A percentile compares a stretch with the other conserved stretches of the same genome.
phyloP scores from a whole-genome alignment of 2,888 invertebrate genomes.

The Caenorhabditis angaria region DNA sequence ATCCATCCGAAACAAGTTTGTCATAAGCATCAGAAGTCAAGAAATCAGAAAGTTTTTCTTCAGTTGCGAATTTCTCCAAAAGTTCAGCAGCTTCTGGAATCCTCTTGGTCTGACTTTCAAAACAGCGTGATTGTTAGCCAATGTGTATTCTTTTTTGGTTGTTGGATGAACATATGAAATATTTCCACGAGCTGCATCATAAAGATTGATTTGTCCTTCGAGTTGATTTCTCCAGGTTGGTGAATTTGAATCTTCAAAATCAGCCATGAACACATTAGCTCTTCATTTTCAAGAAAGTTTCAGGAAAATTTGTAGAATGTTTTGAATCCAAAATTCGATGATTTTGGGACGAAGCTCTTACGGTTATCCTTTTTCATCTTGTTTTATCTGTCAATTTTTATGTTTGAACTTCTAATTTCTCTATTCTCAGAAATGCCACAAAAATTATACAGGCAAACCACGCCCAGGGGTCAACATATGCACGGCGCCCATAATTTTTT shows the following conservation, averaged over 20 bases:
- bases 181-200: constrained; percentile 76
- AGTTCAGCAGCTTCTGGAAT: constrained; percentile 74
- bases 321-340: too few species aligned
- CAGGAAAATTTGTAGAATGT: too few species aligned
- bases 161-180: constrained; percentile 71
- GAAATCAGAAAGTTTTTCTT: constrained; percentile 78
- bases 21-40: constrained; percentile 75
- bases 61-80: constrained; percentile 78
- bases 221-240: constrained; percentile 81
- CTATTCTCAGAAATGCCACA: too few species aligned
- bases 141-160: constrained; percentile 68
- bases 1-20: constrained; percentile 70
- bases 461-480: too few species aligned
- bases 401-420: too few species aligned
- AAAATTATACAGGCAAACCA: too few species aligned
- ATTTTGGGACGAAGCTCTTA: too few species aligned
- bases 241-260: constrained; percentile 79
- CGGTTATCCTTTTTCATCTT: too few species aligned
- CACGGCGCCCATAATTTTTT: too few species aligned
- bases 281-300: too few species aligned
- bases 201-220: constrained; percentile 78
- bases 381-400: too few species aligned
- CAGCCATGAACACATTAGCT: constrained; percentile 72
- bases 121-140: constrained; percentile 76
- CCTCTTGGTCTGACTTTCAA: constrained; percentile 81